Conservation (phyloP, 2,797 vertebrate species). For the Acanthiza pusilla region DNA sequence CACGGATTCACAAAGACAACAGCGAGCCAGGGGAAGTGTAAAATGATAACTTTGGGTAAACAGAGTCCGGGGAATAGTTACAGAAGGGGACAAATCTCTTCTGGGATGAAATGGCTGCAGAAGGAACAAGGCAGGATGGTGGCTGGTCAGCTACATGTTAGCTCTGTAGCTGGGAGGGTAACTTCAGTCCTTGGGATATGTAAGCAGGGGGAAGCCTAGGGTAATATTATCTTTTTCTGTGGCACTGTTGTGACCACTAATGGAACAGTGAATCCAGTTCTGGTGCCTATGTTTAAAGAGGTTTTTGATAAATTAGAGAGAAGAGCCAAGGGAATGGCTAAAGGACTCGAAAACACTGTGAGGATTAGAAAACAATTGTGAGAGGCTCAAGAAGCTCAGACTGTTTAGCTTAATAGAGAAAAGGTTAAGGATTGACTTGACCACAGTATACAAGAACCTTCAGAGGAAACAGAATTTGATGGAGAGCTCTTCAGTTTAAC, state of each 20-base stretch:
- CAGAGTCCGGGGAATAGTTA: background rate
- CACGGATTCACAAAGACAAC: background rate
- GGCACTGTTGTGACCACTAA: slow-evolving; percentile 41
- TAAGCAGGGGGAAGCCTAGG: background rate
- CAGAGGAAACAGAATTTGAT: slow-evolving; percentile 52
- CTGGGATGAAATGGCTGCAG: background rate
- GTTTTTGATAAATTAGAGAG: slow-evolving; percentile 58
- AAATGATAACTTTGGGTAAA: background rate
- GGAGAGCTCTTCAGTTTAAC: slow-evolving; percentile 58
- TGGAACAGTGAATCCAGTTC: slow-evolving; percentile 4
- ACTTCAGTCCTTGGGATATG: background rate
- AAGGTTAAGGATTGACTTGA: slow-evolving; percentile 63
- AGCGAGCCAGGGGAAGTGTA: background rate
- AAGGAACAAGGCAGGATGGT: background rate
- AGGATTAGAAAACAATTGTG: slow-evolving; percentile 65
- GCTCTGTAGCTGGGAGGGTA: background rate
- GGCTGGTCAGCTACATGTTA: background rate
- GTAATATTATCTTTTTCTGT: slow-evolving; percentile 13
- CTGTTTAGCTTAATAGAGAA: slow-evolving; percentile 61
- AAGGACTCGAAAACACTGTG: slow-evolving; percentile 47
- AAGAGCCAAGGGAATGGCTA: slow-evolving; percentile 40
- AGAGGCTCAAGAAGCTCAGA: slow-evolving; percentile 63
- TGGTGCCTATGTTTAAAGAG: slow-evolving; percentile 54
- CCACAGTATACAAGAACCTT: slow-evolving; percentile 47
- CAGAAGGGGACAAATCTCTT: background rate